Conservation (phyloP, 92 coral and sea anemone species). For the Chrysogorgia sp. region DNA sequence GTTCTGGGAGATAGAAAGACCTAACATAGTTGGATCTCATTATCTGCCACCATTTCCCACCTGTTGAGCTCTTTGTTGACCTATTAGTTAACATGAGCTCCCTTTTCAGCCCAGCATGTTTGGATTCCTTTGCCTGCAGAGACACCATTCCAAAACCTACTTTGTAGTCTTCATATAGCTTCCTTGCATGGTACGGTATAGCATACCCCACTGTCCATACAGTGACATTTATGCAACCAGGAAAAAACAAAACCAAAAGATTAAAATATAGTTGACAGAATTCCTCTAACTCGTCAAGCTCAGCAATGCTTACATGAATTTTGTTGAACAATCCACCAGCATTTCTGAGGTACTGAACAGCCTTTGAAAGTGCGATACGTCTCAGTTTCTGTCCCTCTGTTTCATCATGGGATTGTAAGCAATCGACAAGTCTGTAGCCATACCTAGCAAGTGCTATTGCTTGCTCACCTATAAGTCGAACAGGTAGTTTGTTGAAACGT, state of each 20-base stretch:
- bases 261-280: too few relatives aligned
- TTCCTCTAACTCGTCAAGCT: too few relatives aligned
- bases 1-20: slow-evolving; percentile 60
- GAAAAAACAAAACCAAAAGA: slow-evolving; percentile 48
- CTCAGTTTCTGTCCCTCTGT: slow-evolving; percentile 46
- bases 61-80: too few relatives aligned
- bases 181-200: slow-evolving; percentile 60
- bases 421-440: slow-evolving; percentile 57
- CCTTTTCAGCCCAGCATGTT: too few relatives aligned
- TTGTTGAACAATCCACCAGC: slow-evolving; percentile 62
- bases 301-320: slow-evolving; percentile 41
- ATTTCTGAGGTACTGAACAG: too few relatives aligned
- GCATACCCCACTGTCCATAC: slow-evolving; percentile 74
- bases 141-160: slow-evolving; percentile 10
- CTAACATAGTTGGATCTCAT: too few relatives aligned
- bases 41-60: too few relatives aligned
- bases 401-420: slow-evolving; percentile 40
- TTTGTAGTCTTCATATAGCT: not conserved
- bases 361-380: slow-evolving; percentile 57
- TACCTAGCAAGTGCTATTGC: slow-evolving; percentile 47
- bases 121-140: slow-evolving; percentile 42
- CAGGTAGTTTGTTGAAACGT: slow-evolving; percentile 48
- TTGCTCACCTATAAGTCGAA: slow-evolving; percentile 18
- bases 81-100: too few relatives aligned
- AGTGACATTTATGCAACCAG: slow-evolving; percentile 40